Evolutionary conservation across 2,888 invertebrate genomes (phyloP), one percentile per base, ranked within the genome.

Genomic region (Cinara cedri): DNA sequence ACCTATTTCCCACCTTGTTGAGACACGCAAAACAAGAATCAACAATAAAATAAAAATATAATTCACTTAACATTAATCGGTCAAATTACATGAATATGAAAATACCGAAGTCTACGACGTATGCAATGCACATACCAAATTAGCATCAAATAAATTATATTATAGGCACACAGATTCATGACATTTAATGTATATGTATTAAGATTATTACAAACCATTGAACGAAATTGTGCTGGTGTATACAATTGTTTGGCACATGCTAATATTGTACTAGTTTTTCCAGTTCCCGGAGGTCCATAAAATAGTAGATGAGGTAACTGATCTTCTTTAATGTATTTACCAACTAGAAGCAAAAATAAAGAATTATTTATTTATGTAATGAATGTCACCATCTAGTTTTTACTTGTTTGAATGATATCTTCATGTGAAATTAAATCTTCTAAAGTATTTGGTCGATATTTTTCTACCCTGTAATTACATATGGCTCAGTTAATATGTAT

Each of bases 271-370:
- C 95, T 97, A 0, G 98, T 99, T 88, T 99, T 99, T 6, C 97
- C 98, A 42, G 98, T 98, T 75, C 98, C 99, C 0, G 98, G 98
- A 13, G 98, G 98, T 0, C 99, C 99, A 87, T 99, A 99, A 84
- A 99, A 94, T 42, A 99, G 87, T 78, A 99, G 87, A 88, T 99
- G 98, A 0, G 99, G 99, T 66, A 99, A 87, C 83, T 95, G 94
- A 85, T 96, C 93, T 85, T 96, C 93, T 81, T 91, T 89, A 84
- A 98, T 96, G 86, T 98, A 96, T 85, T 92, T 93, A 82, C 89
- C 91, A 81, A 95, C 94, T 95, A 85, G 81, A 88, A 87, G 81
- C 78, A 83, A 71, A 74, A 66, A 11, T 71, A 44, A 72, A 19
- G 26, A 70, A 57, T 42, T 81, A 60, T 72, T 46, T 65, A 24